phyloP scores from a whole-genome alignment of 2,113 vertebrate genomes.

The Myocastor coypus region DNA sequence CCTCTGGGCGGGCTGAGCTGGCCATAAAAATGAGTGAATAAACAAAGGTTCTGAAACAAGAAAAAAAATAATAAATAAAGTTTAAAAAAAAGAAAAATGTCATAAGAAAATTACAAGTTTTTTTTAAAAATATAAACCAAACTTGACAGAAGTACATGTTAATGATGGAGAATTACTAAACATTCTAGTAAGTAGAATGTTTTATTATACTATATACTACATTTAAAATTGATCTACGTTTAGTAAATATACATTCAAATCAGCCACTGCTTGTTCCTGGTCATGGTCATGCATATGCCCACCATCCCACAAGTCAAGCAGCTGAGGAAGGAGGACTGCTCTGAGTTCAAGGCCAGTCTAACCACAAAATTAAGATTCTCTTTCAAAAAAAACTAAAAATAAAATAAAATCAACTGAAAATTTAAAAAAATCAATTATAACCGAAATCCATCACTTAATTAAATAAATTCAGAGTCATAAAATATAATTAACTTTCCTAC shows the following conservation, averaged over 20 bases:
- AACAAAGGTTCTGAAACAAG: too few relatives aligned
- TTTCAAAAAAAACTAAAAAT: not conserved
- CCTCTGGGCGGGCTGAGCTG: too few relatives aligned
- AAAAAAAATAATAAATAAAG: too few relatives aligned
- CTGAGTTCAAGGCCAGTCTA: not conserved
- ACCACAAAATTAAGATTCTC: not conserved
- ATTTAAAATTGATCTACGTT: not conserved
- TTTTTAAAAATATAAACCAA: not conserved
- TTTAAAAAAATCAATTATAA: conserved; percentile 36
- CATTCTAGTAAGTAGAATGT: not conserved
- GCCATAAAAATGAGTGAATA: too few relatives aligned
- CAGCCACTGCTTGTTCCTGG: not conserved
- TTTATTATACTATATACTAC: not conserved
- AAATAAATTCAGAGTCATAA: not conserved
- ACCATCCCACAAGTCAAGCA: not conserved
- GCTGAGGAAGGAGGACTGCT: not conserved
- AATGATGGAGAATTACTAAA: conserved; percentile 5
- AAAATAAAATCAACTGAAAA: not conserved
- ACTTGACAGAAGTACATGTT: conserved; percentile 36
- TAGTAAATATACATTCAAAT: too few relatives aligned
- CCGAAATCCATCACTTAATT: not conserved
- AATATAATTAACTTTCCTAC: conserved; percentile 83
- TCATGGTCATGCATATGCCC: not conserved
- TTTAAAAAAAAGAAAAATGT: conserved; percentile 36
- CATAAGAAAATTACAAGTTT: not conserved